Evolutionary conservation across 1,140 invertebrate genomes (phyloP), one percentile per base, ranked within the genome.

Genomic region (Doryteuthis pealeii): DNA sequence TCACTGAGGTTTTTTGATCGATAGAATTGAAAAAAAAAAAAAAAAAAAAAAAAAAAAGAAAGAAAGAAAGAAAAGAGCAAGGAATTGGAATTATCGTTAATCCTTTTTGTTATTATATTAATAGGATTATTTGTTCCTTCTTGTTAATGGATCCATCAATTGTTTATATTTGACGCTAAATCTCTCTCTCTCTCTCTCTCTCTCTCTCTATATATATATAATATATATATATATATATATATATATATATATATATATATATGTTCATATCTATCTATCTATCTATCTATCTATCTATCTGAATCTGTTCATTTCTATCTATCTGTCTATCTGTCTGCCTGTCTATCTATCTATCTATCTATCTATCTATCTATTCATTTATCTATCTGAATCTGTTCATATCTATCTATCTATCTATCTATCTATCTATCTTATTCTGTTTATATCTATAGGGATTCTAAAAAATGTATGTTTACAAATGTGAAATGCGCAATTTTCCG

Each of bases 181-280:
- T n/a, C n/a, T n/a, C n/a, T n/a, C n/a, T n/a, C n/a, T n/a, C n/a
- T n/a, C n/a, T n/a, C n/a, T n/a, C n/a, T n/a, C n/a, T n/a, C n/a
- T n/a, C n/a, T n/a, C n/a, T n/a, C n/a, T n/a, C n/a, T 74, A 15
- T 74, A 66, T 74, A 43, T 70, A 75, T 45, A 75, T 49, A 72
- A 74, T 35, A 71, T 35, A 43, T 32, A 72, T 33, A 70, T 31
- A 72, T 49, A 54, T 33, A 62, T 33, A 54, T 33, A 62, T 49
- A 72, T 31, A 62, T 33, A 35, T 58, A 75, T 58, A 45, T 15
- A 75, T 28, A 72, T 26, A 75, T 35, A 72, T 26, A 66, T 6
- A 72, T n/a, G n/a, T 66, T 5, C 58, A 66, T 69, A 40, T 67
- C 35, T 62, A 74, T 26, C 40, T 26, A 2, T 26, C 6, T 18